Evolutionary conservation across 1,140 invertebrate species (phyloP).

Genomic region (Homalodisca vitripennis): DNA sequence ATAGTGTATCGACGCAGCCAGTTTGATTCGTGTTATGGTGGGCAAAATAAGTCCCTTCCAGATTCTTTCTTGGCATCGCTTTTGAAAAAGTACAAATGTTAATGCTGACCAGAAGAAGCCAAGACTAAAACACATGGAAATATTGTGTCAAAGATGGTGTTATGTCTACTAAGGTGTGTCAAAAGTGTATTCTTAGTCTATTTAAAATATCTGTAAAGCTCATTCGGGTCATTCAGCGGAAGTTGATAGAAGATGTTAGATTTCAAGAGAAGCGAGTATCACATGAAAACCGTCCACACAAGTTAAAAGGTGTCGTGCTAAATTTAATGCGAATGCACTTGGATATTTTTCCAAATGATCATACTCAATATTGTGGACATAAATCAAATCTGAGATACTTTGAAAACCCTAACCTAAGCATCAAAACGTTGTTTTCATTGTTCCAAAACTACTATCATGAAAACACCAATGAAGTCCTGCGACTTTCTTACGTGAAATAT

Average conservation of each 20-base stretch:
- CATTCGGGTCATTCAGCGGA: constrained; percentile 21
- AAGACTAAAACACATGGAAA: constrained; percentile 9
- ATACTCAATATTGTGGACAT: constrained; percentile 20
- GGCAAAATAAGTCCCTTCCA: neutral
- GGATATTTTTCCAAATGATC: constrained; percentile 5
- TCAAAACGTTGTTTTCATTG: constrained; percentile 8
- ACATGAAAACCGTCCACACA: constrained; percentile 17
- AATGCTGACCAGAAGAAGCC: constrained; percentile 4
- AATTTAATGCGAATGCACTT: constrained; percentile 5
- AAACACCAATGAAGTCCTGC: neutral
- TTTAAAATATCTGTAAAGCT: constrained; percentile 11
- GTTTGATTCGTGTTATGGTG: constrained; percentile 18
- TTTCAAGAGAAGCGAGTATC: constrained; percentile 25
- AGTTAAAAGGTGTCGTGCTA: constrained; percentile 18
- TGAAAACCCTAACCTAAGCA: constrained; percentile 25
- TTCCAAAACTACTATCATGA: constrained; percentile 12
- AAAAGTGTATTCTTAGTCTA: constrained; percentile 16
- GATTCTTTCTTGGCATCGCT: constrained; percentile 2
- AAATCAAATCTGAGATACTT: constrained; percentile 25
- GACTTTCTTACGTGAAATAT: constrained; percentile 11
- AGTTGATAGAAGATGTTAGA: constrained; percentile 17
- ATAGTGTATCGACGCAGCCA: neutral
- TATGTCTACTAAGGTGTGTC: neutral
- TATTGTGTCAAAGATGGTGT: constrained; percentile 12
- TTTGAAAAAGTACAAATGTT: neutral